Percentiles rank a stretch among this genome's conserved stretches.
Conservation (phyloP, 2,888 invertebrate species). For the Drosophila picticornis region DNA sequence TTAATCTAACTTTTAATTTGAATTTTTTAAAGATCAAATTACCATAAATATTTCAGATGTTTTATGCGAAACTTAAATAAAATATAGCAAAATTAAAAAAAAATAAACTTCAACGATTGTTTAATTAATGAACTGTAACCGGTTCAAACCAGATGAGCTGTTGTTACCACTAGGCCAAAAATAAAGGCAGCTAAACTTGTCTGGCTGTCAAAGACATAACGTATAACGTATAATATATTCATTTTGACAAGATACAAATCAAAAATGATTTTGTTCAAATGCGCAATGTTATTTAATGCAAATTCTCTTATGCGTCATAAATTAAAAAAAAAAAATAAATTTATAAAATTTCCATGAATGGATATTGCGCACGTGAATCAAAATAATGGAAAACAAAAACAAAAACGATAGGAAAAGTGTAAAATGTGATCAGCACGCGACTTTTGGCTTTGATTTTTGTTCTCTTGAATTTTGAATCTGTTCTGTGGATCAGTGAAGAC, state of each 20-base stretch:
- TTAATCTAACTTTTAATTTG: slow-evolving; percentile 19
- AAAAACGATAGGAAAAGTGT: background rate
- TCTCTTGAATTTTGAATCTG: too few relatives aligned
- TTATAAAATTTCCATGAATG: background rate
- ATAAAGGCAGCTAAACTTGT: slow-evolving; percentile 29
- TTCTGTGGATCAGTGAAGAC: background rate
- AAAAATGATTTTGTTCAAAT: slow-evolving; percentile 24
- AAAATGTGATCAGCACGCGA: slow-evolving; percentile 46
- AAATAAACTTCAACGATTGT: slow-evolving; percentile 56
- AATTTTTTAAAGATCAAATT: slow-evolving; percentile 21
- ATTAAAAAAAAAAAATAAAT: slow-evolving; percentile 10
- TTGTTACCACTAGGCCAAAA: slow-evolving; percentile 21
- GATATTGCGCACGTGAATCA: slow-evolving; percentile 42
- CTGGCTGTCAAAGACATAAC: slow-evolving; percentile 35
- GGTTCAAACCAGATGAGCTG: slow-evolving; percentile 67
- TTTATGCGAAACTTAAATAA: slow-evolving; percentile 42
- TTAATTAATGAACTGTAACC: slow-evolving; percentile 71
- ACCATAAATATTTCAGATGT: slow-evolving; percentile 53
- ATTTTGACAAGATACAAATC: slow-evolving; percentile 25
- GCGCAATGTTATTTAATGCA: slow-evolving; percentile 9
- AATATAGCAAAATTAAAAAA: slow-evolving; percentile 55
- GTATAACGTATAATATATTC: slow-evolving; percentile 41
- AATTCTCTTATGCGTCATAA: slow-evolving; percentile 20
- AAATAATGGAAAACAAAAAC: slow-evolving; percentile 6
- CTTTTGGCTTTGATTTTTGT: slow-evolving; percentile 21